A percentile compares a stretch with the other conserved stretches of the same genome.
Conservation (phyloP, 2,113 vertebrate genomes). For the Neomonachus schauinslandi region DNA sequence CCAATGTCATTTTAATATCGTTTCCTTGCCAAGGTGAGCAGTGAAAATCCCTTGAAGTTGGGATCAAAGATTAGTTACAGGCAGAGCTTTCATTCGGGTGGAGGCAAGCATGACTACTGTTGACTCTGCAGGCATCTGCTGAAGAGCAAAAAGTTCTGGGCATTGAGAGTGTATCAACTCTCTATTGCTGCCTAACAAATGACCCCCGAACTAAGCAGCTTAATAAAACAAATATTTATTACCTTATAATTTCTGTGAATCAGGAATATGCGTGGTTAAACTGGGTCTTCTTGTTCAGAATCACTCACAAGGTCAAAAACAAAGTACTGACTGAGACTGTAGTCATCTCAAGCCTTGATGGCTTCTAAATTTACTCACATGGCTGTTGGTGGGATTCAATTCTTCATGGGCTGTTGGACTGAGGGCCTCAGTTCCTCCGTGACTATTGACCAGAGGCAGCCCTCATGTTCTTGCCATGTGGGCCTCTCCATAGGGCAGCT, state of each 20-base stretch:
- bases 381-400: neutral
- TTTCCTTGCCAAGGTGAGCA: conserved; percentile 47
- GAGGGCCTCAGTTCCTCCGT: neutral
- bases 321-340: neutral
- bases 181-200: conserved; percentile 5
- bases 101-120: neutral
- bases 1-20: conserved; percentile 58
- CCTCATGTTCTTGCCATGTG: neutral
- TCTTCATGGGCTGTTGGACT: neutral
- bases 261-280: neutral
- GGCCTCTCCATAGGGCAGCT: conserved; percentile 16
- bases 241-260: neutral
- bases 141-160: conserved; percentile 5
- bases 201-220: neutral
- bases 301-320: neutral
- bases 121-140: neutral
- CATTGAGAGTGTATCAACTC: neutral
- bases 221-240: conserved; percentile 21
- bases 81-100: neutral
- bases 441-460: conserved; percentile 28
- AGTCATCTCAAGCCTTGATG: neutral
- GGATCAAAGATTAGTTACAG: conserved; percentile 16
- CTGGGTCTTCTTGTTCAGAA: neutral
- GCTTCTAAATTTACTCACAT: neutral
- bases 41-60: conserved; percentile 52